phyloP scores from a whole-genome alignment of 1,140 invertebrate species.

The Bombyx mori region ASM3026992v2 NC_085121.1:8245501-8246000 shows the following conservation, averaged over 20 bases:
- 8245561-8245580: conserved; percentile 82
- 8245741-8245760: too few relatives aligned
- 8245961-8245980: too few relatives aligned
- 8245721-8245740: too few relatives aligned
- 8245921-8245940: too few relatives aligned
- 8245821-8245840: not conserved
- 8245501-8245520: conserved; percentile 82
- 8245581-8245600: conserved; percentile 79
- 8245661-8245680: not conserved
- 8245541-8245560: conserved; percentile 80
- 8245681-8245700: not conserved
- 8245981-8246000: too few relatives aligned
- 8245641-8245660: not conserved
- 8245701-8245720: not conserved
- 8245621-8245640: conserved; percentile 35
- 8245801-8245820: too few relatives aligned
- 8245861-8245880: too few relatives aligned
- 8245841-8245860: not conserved
- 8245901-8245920: too few relatives aligned
- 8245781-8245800: too few relatives aligned
- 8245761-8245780: not conserved
- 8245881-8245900: too few relatives aligned
- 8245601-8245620: conserved; percentile 84
- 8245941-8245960: too few relatives aligned
- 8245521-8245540: conserved; percentile 81